Base-by-base conservation (phyloP, 1,140 invertebrate species). In the Geopemphigus sp. region DNA sequence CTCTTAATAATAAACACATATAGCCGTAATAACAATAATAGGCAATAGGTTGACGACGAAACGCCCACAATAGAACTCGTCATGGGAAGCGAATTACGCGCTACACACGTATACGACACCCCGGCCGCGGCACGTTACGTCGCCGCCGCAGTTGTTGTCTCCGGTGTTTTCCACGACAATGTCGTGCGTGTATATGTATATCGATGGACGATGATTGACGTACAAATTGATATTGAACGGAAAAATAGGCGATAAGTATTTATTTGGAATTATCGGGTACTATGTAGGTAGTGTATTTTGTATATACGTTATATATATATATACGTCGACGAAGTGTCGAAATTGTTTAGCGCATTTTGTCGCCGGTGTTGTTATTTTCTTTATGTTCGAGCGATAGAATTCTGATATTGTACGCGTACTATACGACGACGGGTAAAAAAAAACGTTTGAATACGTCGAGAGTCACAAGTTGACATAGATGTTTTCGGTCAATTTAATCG, bases 71-170 rank as follows among this genome's bases (percentile, higher is more conserved):
- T 61, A 47, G 57, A 50, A 17, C 74, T 47, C 74, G 74, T 78
- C 74, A 78, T 78, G 74, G 74, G 74, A 78, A 78, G 39, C 74
- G 56, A 78, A 78, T 78, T 78, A 78, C 22, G 24, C 39, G 39
- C 26, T 24, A 54, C n/a, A n/a, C n/a, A n/a, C n/a, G n/a, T n/a
- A n/a, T n/a, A n/a, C 24, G 74, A 63, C 74, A 78, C 74, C 57
- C 57, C 17, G 74, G 74, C 74, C 17, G 39, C 2, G 57, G 24
- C 15, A 47, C 39, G 22, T 50, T n/a, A n/a, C 32, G 32, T 39
- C 32, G 32, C 8, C 32, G 32, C 8, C 32, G 32, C 8, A 3
- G 32, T 39, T 8, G 32, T 39, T 8, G 32, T 39, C 8, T 39
- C 57, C 32, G 50, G 15, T 47, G 56, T 76, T 76, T 61, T 59